A percentile compares a stretch with the other conserved stretches of the same genome.
Conservation (phyloP, 2,888 invertebrate species). For the Trichopoda pennipes region DNA sequence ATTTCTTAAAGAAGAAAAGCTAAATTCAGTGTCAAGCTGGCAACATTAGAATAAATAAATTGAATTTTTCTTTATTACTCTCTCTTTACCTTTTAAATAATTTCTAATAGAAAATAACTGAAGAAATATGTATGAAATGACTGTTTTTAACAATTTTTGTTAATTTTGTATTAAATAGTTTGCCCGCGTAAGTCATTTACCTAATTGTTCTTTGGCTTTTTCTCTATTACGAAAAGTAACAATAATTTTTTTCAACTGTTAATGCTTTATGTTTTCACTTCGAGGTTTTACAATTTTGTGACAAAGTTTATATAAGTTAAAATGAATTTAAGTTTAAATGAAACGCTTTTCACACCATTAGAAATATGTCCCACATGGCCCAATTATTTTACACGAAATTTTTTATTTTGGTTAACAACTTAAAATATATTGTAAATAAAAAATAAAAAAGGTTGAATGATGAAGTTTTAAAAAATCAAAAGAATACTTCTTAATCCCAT, state of each 20-base stretch:
- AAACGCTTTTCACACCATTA: background rate
- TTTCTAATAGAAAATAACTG: background rate
- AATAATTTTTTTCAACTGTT: no score
- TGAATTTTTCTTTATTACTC: no score
- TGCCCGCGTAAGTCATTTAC: background rate
- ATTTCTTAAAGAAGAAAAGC: no score
- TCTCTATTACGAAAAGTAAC: background rate
- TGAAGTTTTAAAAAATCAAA: no score
- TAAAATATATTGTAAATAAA: no score
- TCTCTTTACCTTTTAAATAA: background rate
- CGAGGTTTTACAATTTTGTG: background rate
- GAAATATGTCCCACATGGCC: background rate
- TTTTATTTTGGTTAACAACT: no score
- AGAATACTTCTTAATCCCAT: no score
- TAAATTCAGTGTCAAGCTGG: no score
- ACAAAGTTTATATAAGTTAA: slow-evolving; percentile 8
- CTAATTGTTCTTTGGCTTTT: background rate
- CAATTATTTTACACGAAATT: no score
- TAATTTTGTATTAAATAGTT: background rate
- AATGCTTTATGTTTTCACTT: background rate
- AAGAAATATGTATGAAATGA: background rate
- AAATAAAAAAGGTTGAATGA: no score
- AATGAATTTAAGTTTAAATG: slow-evolving; percentile 4
- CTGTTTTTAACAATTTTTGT: background rate
- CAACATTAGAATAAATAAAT: no score